A percentile compares a stretch with the other conserved stretches of the same genome.
Conservation (phyloP, 2,888 invertebrate species). For the Lissocephala sabroskyi region DNA sequence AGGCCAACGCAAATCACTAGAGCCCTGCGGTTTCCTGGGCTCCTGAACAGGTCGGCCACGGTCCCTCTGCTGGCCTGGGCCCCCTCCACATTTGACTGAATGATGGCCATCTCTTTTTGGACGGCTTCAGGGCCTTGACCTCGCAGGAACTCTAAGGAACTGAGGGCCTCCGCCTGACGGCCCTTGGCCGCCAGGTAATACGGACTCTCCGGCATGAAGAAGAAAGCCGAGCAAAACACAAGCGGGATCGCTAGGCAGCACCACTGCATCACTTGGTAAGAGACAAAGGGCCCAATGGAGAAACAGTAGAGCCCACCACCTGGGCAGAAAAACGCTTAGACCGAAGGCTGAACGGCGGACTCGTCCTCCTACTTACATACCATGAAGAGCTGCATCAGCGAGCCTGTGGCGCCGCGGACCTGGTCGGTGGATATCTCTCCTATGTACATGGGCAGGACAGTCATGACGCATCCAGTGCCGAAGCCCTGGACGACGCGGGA, state of each 20-base stretch:
- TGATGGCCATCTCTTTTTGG: conserved; percentile 77
- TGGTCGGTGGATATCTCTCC: conserved; percentile 88
- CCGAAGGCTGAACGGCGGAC: background rate
- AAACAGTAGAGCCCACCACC: conserved; percentile 81
- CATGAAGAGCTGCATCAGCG: conserved; percentile 85
- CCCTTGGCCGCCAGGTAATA: conserved; percentile 78
- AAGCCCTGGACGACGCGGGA: conserved; percentile 75
- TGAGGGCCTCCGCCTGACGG: conserved; percentile 75
- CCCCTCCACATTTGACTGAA: conserved; percentile 75
- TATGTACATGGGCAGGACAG: conserved; percentile 87
- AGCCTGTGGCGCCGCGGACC: conserved; percentile 86
- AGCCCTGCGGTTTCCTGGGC: conserved; percentile 82
- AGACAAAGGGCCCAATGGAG: conserved; percentile 80
- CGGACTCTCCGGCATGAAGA: conserved; percentile 88
- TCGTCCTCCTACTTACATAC: conserved; percentile 66
- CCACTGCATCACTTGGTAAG: conserved; percentile 78
- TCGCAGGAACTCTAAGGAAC: conserved; percentile 79
- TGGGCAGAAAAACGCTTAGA: conserved; percentile 30
- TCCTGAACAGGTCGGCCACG: conserved; percentile 76
- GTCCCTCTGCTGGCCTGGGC: conserved; percentile 71
- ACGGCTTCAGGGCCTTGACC: conserved; percentile 77
- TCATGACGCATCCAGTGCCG: conserved; percentile 80
- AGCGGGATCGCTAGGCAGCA: conserved; percentile 78
- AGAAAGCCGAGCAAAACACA: conserved; percentile 76
- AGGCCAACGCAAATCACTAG: conserved; percentile 82